Percentiles rank a stretch among this genome's conserved stretches.
Conservation (phyloP, 2,888 invertebrate species). For the Elegia similella region DNA sequence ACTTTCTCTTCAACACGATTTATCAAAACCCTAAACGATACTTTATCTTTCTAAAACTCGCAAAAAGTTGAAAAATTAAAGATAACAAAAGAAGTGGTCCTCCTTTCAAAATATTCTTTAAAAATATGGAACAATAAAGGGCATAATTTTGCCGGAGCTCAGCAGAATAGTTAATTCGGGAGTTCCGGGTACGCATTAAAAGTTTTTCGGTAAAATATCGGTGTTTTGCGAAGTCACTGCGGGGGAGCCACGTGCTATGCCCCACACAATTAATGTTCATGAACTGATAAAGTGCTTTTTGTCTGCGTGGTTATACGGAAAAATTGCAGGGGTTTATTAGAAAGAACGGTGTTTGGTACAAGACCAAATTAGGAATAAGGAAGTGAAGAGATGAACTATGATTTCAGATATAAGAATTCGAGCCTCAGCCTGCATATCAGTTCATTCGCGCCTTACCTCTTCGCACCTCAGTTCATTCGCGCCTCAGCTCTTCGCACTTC, state of each 20-base stretch:
- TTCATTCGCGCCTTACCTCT: too few relatives aligned
- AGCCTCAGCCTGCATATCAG: too few relatives aligned
- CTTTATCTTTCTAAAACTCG: constrained; percentile 45
- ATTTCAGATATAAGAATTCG: too few relatives aligned
- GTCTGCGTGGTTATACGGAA: background rate
- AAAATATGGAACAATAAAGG: constrained; percentile 50
- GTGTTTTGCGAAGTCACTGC: constrained; percentile 21
- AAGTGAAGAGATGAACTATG: too few relatives aligned
- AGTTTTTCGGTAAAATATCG: constrained; percentile 35
- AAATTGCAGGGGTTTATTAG: background rate
- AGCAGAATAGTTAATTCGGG: constrained; percentile 41
- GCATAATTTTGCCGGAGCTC: constrained; percentile 46
- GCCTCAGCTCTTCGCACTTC: too few relatives aligned
- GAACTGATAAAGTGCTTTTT: background rate
- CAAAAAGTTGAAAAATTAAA: constrained; percentile 41
- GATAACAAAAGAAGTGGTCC: constrained; percentile 45
- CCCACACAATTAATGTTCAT: background rate
- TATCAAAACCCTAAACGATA: constrained; percentile 48
- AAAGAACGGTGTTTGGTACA: background rate
- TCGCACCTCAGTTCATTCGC: too few relatives aligned
- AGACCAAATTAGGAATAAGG: background rate
- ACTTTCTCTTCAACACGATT: constrained; percentile 34
- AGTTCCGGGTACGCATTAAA: constrained; percentile 39
- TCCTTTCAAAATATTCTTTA: constrained; percentile 35
- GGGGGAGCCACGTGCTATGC: background rate